Evolutionary conservation across 2,888 invertebrate genomes (phyloP).

Genomic region (Holacanthella duospinosa): DNA sequence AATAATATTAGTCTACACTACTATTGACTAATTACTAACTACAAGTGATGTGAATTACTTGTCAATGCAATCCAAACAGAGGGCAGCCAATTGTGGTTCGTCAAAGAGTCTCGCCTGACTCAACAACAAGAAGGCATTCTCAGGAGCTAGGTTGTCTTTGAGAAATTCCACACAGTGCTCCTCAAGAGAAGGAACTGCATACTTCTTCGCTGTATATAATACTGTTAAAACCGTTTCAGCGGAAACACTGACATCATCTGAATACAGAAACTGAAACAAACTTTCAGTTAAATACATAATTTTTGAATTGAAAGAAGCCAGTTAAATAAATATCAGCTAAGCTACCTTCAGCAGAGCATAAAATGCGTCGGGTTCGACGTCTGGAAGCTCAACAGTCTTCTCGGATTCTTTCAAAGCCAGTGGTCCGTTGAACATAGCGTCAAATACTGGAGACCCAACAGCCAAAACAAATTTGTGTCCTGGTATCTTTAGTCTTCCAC

Average conservation of each 20-base stretch:
- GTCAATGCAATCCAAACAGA: conserved; percentile 73
- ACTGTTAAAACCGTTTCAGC: conserved; percentile 79
- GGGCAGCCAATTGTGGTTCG: conserved; percentile 64
- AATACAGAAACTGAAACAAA: conserved; percentile 51
- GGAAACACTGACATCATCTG: conserved; percentile 70
- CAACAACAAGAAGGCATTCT: conserved; percentile 71
- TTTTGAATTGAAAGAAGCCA: not conserved
- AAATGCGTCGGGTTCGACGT: conserved; percentile 73
- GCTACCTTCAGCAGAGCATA: conserved; percentile 53
- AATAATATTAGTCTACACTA: too few relatives aligned
- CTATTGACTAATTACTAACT: too few relatives aligned
- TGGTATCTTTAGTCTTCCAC: conserved; percentile 58
- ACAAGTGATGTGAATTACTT: conserved; percentile 50
- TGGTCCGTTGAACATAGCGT: conserved; percentile 75
- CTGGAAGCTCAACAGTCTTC: conserved; percentile 58
- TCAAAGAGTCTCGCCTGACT: conserved; percentile 70
- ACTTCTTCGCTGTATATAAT: conserved; percentile 71
- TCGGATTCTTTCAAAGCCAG: conserved; percentile 57
- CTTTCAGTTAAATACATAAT: not conserved
- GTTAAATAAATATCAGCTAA: not conserved
- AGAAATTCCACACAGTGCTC: conserved; percentile 71
- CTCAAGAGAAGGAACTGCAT: conserved; percentile 71
- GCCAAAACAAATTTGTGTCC: conserved; percentile 69
- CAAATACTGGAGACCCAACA: conserved; percentile 73
- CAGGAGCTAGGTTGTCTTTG: conserved; percentile 60